Conservation (phyloP, 2,888 invertebrate species). For the Phyto melanocephala region DNA sequence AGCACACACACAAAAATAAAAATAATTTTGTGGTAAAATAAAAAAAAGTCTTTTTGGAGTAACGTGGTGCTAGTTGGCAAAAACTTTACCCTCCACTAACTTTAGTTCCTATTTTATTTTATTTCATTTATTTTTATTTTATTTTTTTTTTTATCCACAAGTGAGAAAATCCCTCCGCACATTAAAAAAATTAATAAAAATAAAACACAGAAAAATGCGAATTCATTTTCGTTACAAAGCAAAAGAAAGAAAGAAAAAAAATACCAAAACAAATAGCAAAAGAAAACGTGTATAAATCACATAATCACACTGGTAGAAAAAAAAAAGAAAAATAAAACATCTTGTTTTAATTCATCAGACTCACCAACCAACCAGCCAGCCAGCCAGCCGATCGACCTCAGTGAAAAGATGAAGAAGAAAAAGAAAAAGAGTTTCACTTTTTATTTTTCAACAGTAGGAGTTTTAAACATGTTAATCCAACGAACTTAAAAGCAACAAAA, state of each 20-base stretch:
- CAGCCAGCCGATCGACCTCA: conserved; percentile 18
- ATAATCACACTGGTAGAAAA: conserved; percentile 5
- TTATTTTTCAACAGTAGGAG: conserved; percentile 30
- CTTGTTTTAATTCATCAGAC: conserved; percentile 48
- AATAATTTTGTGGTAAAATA: no score
- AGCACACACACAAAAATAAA: not conserved
- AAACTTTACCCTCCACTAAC: conserved; percentile 45
- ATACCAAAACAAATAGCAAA: conserved; percentile 28
- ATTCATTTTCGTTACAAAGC: conserved; percentile 18
- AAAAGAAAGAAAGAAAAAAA: not conserved
- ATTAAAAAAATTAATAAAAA: not conserved
- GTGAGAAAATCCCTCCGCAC: conserved; percentile 4
- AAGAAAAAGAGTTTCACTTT: conserved; percentile 51
- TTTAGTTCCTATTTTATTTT: conserved; percentile 51
- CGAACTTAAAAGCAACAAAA: no score
- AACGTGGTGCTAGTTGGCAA: not conserved
- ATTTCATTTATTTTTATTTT: not conserved
- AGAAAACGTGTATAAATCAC: conserved; percentile 32
- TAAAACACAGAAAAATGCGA: conserved; percentile 35
- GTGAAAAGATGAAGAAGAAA: not conserved
- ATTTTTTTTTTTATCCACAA: not conserved
- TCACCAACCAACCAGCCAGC: conserved; percentile 11
- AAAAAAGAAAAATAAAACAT: not conserved
- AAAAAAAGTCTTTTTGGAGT: no score
- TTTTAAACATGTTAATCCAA: conserved; percentile 41